Evolutionary conservation across 1,140 invertebrate species (phyloP).

Genomic region (Anagrus nilaparvatae): DNA sequence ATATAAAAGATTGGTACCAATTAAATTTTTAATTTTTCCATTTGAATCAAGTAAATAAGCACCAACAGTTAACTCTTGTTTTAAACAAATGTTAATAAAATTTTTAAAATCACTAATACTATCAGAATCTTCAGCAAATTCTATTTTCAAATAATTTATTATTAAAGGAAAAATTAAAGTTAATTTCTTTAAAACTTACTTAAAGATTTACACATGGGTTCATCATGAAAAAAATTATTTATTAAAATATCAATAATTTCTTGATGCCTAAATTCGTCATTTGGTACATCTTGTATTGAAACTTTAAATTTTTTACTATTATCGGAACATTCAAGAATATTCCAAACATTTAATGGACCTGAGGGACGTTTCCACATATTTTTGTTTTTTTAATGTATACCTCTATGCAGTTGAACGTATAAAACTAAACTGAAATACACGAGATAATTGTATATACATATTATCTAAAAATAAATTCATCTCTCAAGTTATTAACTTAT

Average conservation of each 20-base stretch:
- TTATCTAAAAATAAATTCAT: too few relatives aligned
- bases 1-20: constrained; percentile 27
- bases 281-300: constrained; percentile 32
- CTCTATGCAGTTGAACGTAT: too few relatives aligned
- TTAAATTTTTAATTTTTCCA: constrained; percentile 24
- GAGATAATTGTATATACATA: too few relatives aligned
- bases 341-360: constrained; percentile 24
- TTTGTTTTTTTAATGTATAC: too few relatives aligned
- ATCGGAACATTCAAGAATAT: constrained; percentile 11
- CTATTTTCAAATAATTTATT: constrained; percentile 15
- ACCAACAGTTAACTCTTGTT: constrained; percentile 23
- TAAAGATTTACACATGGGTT: constrained; percentile 19
- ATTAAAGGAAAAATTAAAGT: too few relatives aligned
- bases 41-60: constrained; percentile 25
- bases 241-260: constrained; percentile 29
- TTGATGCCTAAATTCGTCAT: constrained; percentile 22
- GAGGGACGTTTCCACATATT: constrained; percentile 21
- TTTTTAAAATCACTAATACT: constrained; percentile 15
- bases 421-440: too few relatives aligned
- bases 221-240: constrained; percentile 25
- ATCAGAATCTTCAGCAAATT: constrained; percentile 19
- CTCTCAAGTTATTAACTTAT: too few relatives aligned
- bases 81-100: constrained; percentile 21
- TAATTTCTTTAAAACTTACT: constrained; percentile 30
- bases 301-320: too few relatives aligned